Conservation (phyloP, 2,797 vertebrate genomes). For the Neopelma chrysocephalum region DNA sequence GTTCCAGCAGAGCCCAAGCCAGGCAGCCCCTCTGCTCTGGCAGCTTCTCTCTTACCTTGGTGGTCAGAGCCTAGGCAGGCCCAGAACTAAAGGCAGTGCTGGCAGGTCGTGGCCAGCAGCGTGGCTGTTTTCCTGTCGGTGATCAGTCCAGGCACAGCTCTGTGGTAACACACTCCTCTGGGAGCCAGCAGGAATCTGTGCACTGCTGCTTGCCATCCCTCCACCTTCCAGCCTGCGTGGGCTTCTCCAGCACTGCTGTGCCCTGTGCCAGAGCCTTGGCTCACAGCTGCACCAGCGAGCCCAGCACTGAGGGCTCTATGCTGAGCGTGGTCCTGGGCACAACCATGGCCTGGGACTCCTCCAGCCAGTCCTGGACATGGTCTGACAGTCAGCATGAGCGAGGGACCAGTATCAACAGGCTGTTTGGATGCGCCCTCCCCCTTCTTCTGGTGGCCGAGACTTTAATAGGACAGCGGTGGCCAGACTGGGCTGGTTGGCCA, state of each 20-base stretch:
- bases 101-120: not conserved
- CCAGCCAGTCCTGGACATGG: not conserved
- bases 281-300: not conserved
- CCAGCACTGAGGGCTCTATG: rapidly evolving
- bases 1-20: not conserved
- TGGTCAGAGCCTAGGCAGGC: not conserved
- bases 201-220: rapidly evolving
- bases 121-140: not conserved
- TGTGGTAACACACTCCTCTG: rapidly evolving
- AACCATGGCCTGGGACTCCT: not conserved
- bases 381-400: not conserved
- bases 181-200: not conserved
- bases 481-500: not conserved
- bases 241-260: not conserved
- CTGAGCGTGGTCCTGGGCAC: not conserved
- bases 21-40: not conserved
- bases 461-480: not conserved
- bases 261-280: not conserved
- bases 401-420: not conserved
- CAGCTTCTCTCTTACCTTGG: not conserved
- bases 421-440: rapidly evolving
- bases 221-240: not conserved
- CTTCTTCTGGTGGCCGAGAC: not conserved
- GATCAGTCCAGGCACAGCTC: not conserved
- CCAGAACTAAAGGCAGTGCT: not conserved